Base-by-base conservation (phyloP, 2,888 invertebrate genomes). In the Folsomia manolachei region DNA sequence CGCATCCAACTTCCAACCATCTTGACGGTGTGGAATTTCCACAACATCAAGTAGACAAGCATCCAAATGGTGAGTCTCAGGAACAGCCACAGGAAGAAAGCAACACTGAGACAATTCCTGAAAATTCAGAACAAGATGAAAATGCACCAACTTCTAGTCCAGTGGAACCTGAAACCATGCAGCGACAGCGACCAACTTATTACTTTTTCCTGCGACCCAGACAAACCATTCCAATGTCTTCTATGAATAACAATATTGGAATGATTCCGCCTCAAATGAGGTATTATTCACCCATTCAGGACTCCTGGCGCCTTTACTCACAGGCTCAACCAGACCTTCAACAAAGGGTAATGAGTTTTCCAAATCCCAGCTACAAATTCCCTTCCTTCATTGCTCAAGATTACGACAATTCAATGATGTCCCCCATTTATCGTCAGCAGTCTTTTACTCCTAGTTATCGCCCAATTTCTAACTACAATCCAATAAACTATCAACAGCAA, bases 301-400 rank as follows among this genome's bases (percentile, higher is more conserved):
- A 56, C 56, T 19, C 56, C 4, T 56, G 19, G 7, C 56, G 21
- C n/a, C 19, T 19, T 19, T 56, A 56, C 21, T 19, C 56, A 7
- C 19, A 56, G 19, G 4, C 4, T 14, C 18, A 21, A n/a, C 18
- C 18, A 51, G 9, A 9, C 9, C 18, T 51, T 11, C 19, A 18
- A 19, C 11, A 19, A 21, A 19, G 7, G 21, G 14, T 39, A 14
- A 39, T 39, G 39, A 39, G 14, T 14, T 39, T 9, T 39, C 39
- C 39, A 9, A 39, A 4, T 14, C 4, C 7, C 4, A 14, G 4
- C 39, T 39, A 39, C 39, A 39, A 39, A 39, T 39, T 39, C 39
- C 39, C 39, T 39, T 21, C 56, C 4, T 56, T 56, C n/a, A 56
- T 56, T 56, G 56, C 56, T 56, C 56, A 56, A 56, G 56, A 56